Percentiles rank a stretch among this genome's conserved stretches.
Evolutionary conservation across 2,888 invertebrate species (phyloP).

Genomic region (Bimastos eiseni): DNA sequence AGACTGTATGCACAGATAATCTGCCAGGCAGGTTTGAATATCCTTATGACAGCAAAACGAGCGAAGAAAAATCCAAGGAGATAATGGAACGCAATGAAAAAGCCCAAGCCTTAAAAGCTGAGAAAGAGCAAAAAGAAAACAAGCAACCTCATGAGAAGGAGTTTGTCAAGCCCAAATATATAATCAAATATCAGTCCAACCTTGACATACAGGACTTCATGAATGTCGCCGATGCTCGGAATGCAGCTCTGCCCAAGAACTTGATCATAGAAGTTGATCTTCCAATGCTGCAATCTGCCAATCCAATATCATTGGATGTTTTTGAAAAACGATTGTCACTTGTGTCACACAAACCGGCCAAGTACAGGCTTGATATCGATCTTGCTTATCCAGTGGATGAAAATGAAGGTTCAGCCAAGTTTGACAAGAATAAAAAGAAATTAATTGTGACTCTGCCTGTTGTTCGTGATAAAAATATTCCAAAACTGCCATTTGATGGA

Average conservation of each 20-base stretch:
- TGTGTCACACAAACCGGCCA: slow-evolving; percentile 75
- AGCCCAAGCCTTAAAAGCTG: slow-evolving; percentile 25
- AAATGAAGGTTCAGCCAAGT: slow-evolving; percentile 81
- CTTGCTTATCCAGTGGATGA: slow-evolving; percentile 82
- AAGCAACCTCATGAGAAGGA: slow-evolving; percentile 30
- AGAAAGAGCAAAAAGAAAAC: not conserved
- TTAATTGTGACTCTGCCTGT: slow-evolving; percentile 82
- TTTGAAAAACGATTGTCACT: slow-evolving; percentile 75
- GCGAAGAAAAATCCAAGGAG: slow-evolving; percentile 43
- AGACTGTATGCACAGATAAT: slow-evolving; percentile 41
- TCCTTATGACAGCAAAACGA: slow-evolving; percentile 57
- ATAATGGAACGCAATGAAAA: slow-evolving; percentile 37
- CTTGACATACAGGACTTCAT: slow-evolving; percentile 82
- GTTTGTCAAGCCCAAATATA: slow-evolving; percentile 72
- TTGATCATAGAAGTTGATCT: slow-evolving; percentile 79
- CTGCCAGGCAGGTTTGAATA: slow-evolving; percentile 55
- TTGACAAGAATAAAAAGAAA: slow-evolving; percentile 77
- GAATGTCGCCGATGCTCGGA: slow-evolving; percentile 66
- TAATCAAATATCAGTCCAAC: slow-evolving; percentile 78
- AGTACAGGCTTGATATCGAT: slow-evolving; percentile 78
- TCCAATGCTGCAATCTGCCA: slow-evolving; percentile 81
- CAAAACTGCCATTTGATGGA: not conserved
- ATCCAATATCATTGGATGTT: slow-evolving; percentile 80
- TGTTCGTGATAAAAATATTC: not conserved
- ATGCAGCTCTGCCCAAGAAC: slow-evolving; percentile 72